These are phyloP conservation scores for Merluccius polli DNA, from an alignment of 2,797 vertebrate genomes.

Conservation along the genomic window DNA sequence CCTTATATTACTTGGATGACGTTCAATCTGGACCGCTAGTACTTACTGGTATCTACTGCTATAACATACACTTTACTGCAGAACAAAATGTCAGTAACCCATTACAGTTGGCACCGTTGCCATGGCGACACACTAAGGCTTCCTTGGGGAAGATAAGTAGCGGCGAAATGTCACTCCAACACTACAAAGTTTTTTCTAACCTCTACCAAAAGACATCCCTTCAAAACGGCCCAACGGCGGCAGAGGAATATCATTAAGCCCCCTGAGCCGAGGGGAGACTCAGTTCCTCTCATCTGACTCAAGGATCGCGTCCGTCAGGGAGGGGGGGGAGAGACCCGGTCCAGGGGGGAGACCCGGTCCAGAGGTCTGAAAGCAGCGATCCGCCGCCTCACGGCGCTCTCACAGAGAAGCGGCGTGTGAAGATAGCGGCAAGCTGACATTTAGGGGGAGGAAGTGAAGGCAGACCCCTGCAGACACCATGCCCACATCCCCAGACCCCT, in stretches of 20 bases:
- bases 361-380: constrained; percentile 3
- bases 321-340: neutral
- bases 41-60: neutral
- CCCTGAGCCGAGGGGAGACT: neutral
- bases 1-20: too few species aligned
- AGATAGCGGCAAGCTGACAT: neutral
- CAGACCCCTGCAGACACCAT: neutral
- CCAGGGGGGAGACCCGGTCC: neutral
- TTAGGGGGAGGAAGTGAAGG: neutral
- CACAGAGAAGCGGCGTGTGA: neutral
- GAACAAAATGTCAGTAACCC: neutral
- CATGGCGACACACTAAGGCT: neutral
- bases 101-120: constrained; percentile 2
- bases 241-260: constrained; percentile 16
- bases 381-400: neutral
- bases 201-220: constrained; percentile 5
- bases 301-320: neutral
- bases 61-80: neutral
- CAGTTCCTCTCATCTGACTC: neutral
- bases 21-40: too few species aligned
- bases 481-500: neutral
- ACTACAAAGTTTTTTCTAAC: neutral
- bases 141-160: constrained; percentile 3
- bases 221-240: constrained; percentile 15
- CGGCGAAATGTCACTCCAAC: constrained; percentile 4